Conservation (phyloP, 2,797 vertebrate genomes). For the Sebastes glaucus region DNA sequence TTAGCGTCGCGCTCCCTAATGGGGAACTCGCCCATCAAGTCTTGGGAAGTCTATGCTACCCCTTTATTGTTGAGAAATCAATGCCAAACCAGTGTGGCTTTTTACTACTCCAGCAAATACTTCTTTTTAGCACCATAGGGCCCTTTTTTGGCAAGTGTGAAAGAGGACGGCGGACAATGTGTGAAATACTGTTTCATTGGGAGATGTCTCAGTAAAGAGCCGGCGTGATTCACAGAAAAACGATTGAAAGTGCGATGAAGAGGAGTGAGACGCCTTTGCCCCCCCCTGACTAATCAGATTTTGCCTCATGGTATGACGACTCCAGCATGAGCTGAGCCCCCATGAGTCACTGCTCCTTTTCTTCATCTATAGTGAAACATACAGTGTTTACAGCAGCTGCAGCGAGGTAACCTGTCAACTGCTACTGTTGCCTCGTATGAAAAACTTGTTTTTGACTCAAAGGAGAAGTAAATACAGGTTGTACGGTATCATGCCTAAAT, state of each 20-base stretch:
- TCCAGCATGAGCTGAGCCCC: slow-evolving; percentile 22
- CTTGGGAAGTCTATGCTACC: slow-evolving; percentile 24
- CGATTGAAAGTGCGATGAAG: slow-evolving; percentile 16
- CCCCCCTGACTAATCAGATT: slow-evolving; percentile 33
- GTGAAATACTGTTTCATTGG: slow-evolving; percentile 12
- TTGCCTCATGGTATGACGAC: slow-evolving; percentile 19
- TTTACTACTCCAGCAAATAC: slow-evolving; percentile 14
- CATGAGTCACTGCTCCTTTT: slow-evolving; percentile 34
- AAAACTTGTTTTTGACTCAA: slow-evolving; percentile 29
- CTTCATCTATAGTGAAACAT: slow-evolving; percentile 5
- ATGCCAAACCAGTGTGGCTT: slow-evolving; percentile 19
- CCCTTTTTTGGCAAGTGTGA: slow-evolving; percentile 35
- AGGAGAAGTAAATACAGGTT: slow-evolving; percentile 25
- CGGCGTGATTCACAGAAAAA: slow-evolving; percentile 23
- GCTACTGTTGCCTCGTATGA: slow-evolving; percentile 1
- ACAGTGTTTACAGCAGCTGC: slow-evolving; percentile 25
- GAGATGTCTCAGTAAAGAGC: slow-evolving; percentile 9
- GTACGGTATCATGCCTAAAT: slow-evolving; percentile 1
- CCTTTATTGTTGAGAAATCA: slow-evolving; percentile 40
- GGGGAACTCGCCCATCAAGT: slow-evolving; percentile 13
- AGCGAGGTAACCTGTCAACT: slow-evolving; percentile 18
- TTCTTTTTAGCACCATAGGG: slow-evolving; percentile 8
- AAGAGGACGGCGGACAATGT: background rate
- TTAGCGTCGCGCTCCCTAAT: slow-evolving; percentile 12
- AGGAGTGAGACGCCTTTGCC: slow-evolving; percentile 9